Base-by-base conservation (phyloP, 2,797 vertebrate species). In the Margarornis squamiger region DNA sequence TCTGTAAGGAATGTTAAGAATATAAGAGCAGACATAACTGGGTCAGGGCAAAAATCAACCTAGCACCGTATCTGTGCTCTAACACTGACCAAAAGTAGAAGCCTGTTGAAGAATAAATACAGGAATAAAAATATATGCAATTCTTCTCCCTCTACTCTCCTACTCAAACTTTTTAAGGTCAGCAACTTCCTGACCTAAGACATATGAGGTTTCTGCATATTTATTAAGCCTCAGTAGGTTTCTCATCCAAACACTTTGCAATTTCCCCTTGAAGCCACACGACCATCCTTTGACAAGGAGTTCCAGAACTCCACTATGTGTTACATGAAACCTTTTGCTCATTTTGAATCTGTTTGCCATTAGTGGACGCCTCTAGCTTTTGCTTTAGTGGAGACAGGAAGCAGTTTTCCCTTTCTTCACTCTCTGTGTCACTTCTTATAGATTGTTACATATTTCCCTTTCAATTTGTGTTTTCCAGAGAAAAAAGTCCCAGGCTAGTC, bases 1-100 rank as follows among this genome's bases (percentile, higher is more conserved):
- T 68, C 38, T 91, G 23, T 68, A 88, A 78, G 68, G 88, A 86
- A 94, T 24, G 24, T 96, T 92, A 90, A 84, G 81, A 68, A 68
- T 61, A 51, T 75, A 82, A 85, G 23, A 86, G 10, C 21, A 91
- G 72, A 74, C 45, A 52, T 92, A 91, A 93, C 68, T 78, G 15
- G 52, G 72, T 90, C 70, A 92, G 75, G 78, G 65, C 45, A 82
- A 91, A 89, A 83, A 57, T 76, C 78, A 88, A 0, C 41, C 45
- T 46, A 83, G 49, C 34, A 49, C 9, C 30, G 22, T 38, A 52
- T 71, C 36, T 0, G 0, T 80, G 32, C 38, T 77, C 49, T 61
- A 91, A 26, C 20, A 27, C 2, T 58, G 61, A 63, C 76, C 68
- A 58, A 43, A 74, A 77, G 41, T 29, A 74, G 34, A 90, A 93